Base-by-base conservation (phyloP, 2,113 vertebrate genomes). In the Planiliza haematocheilus region DNA sequence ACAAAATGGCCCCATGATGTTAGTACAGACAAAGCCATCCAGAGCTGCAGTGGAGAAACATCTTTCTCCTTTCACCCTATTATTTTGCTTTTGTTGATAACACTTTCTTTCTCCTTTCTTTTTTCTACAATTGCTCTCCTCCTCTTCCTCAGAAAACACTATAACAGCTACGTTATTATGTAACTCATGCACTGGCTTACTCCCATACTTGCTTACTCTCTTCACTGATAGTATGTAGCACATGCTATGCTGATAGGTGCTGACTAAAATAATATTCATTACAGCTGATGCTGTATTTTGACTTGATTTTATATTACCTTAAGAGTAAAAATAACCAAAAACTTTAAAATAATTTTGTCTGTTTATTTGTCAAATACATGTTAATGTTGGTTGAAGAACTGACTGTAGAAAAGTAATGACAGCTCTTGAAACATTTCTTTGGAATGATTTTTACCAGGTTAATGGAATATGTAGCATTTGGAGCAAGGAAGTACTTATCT, bases 1-100 rank as follows among this genome's bases (percentile, higher is more conserved):
- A n/a, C 24, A 30, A 30, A 30, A 30, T 30, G 24, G 24, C 2
- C 24, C 24, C 24, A 30, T 5, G 5, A 30, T 30, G 24, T 30
- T 30, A 5, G 24, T 30, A n/a, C n/a, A 24, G n/a, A 42, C 43
- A 60, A 75, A 68, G 53, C 57, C 49, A 30, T 60, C 11, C 17
- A 36, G 58, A 60, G 50, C n/a, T n/a, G n/a, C n/a, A n/a, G 56
- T 43, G 16, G 34, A 46, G n/a, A 53, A 58, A 17, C 56, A 45
- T 43, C 17, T 7, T 24, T 68, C 4, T 50, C 4, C 53, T 48
- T 30, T 41, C 1, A 1, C 0, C 0, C 10, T n/a, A n/a, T n/a
- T n/a, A n/a, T 50, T 61, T 51, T 37, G 5, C 17, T 37, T 65
- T 37, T 41, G 1, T 71, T 1, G 17, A 10, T 53, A n/a, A 10